Evolutionary conservation across 2,113 vertebrate species (phyloP), one percentile per base, ranked within the genome.

Genomic region (Scortum barcoo): DNA sequence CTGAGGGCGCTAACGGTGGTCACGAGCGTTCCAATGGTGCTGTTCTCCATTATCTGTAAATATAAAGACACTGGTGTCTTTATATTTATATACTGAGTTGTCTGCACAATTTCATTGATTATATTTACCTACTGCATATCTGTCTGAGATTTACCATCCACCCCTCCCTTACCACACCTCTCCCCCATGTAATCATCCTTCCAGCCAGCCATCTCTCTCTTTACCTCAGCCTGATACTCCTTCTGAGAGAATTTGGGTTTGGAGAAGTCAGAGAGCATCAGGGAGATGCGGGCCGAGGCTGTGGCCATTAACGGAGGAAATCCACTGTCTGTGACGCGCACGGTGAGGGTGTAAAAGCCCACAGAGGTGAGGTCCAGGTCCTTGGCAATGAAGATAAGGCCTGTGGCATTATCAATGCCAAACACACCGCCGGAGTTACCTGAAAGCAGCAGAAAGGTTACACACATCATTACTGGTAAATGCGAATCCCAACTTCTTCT

Each of bases 361-460:
- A 97, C 95, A 1, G 95, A 94, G 3, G 92, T 95, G 83, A 97
- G 90, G 79, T 99, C 98, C 83, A 97, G 94, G 58, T 97, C 96
- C 93, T 96, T 97, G 84, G 96, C 92, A 71, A 97, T 90, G 3
- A 95, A 97, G 86, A 99, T 97, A 83, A 97, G 96, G 48, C 98
- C 98, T 46, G 97, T 96, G 90, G 96, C 89, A 20, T 97, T 97
- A 84, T 99, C 97, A 1, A 99, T 97, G 93, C 95, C 95, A 93
- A 97, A 99, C 4, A 96, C 95, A 87, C 96, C 97, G 9, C 96
- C 97, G 0, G 96, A 96, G 89, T 99, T 99, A 73, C 98, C 98
- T 99, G 76, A 38, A 73, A 83, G 71, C 1, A 76, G 72, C 63
- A 85, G 42, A 28, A 61, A 93, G 77, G 42, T 80, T 38, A 65